phyloP scores from a whole-genome alignment of 1,140 invertebrate genomes.

The Pantala flavescens region DNA sequence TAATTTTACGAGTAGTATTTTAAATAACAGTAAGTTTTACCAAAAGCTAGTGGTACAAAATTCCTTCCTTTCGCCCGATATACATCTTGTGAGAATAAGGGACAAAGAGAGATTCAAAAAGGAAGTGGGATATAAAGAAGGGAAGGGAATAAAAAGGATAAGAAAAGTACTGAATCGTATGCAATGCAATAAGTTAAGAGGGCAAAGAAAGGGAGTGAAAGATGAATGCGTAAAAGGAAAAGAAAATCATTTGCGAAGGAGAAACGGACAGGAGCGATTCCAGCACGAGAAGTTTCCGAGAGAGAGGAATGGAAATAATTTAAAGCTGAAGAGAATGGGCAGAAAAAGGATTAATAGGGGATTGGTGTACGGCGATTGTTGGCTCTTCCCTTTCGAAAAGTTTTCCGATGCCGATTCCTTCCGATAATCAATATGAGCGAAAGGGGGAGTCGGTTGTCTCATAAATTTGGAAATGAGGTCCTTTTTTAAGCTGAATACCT shows the following conservation, averaged over 20 bases:
- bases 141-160: neutral
- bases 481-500: slow-evolving; percentile 3
- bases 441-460: neutral
- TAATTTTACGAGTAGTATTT: no score
- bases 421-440: neutral
- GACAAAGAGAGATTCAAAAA: no score
- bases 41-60: no score
- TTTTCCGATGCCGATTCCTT: neutral
- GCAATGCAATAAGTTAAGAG: neutral
- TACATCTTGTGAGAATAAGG: no score
- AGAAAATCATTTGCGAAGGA: neutral
- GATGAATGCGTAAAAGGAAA: neutral
- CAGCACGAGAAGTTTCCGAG: neutral
- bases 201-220: neutral
- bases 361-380: slow-evolving; percentile 5
- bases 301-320: neutral
- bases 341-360: neutral
- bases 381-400: neutral
- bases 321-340: neutral
- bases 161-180: no score
- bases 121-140: no score
- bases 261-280: neutral
- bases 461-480: neutral
- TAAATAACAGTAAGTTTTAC: no score
- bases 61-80: no score